Base-by-base conservation (phyloP, 2,888 invertebrate species). In the Tetanocera ferruginea region DNA sequence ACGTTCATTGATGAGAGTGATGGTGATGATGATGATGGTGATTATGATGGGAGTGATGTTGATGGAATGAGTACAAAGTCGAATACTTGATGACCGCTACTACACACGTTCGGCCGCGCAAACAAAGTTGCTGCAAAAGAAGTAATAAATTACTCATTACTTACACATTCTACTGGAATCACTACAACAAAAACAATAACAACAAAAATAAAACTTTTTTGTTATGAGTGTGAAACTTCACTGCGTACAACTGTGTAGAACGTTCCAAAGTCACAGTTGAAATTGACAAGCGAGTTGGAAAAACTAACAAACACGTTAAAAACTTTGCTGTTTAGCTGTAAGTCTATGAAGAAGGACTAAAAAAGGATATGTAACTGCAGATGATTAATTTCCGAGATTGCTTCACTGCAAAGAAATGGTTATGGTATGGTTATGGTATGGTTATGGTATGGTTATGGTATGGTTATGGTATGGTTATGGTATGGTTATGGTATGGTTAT, bases 61-160 rank as follows among this genome's bases (percentile, higher is more conserved):
- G 43, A 43, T 43, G 43, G 43, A 3, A 14, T 43, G 11, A 43
- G 43, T 6, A 14, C 14, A 43, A 43, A 43, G 43, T 43, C 14
- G 14, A 43, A 43, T 3, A 43, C 43, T 43, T 11, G 43, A 43
- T 43, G 19, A 49, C 25, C 23, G 31, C 25, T n/a, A 37, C 43
- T 23, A 49, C 19, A 49, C 57, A 60, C 8, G n/a, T n/a, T n/a
- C n/a, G 57, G 8, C 57, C 57, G 11, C 8, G n/a, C 57, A 11
- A 11, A 25, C 57, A 60, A 25, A 23, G 23, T 60, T 60, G 23
- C 23, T 60, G n/a, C 14, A 14, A 60, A 14, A 60, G 25, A 11
- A 60, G 57, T 60, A 60, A 60, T 60, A 60, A 60, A 60, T 60
- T 60, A 60, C 57, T 60, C 57, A 60, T 60, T 60, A 25, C 23